A percentile compares a stretch with the other conserved stretches of the same genome.
Conservation (phyloP, 1,140 invertebrate genomes). For the Drosophila subobscura region DNA sequence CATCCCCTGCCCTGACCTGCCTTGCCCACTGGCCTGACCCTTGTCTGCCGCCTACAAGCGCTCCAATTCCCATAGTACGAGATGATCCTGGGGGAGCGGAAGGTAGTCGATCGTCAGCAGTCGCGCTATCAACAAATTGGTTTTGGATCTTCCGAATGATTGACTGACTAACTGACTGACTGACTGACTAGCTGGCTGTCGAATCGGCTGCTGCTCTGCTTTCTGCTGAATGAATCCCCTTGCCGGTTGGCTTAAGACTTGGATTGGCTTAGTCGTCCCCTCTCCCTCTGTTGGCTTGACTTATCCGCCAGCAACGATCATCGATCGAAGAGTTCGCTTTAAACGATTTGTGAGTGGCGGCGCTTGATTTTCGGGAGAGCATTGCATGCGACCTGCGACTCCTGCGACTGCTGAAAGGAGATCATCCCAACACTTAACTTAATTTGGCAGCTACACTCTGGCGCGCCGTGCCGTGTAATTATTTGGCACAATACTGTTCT, state of each 20-base stretch:
- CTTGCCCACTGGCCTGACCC: neutral
- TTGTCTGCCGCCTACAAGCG: constrained; percentile 41
- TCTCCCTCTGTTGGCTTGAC: constrained; percentile 23
- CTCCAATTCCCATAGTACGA: constrained; percentile 56
- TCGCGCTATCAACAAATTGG: constrained; percentile 76
- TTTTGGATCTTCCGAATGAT: constrained; percentile 76
- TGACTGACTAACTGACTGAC: constrained; percentile 50
- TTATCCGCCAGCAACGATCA: constrained; percentile 71
- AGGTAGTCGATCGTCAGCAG: constrained; percentile 67
- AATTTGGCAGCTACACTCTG: constrained; percentile 80
- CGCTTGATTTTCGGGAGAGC: constrained; percentile 41
- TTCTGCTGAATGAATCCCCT: constrained; percentile 57
- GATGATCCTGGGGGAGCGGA: constrained; percentile 25
- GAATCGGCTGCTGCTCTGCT: constrained; percentile 16
- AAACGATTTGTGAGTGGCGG: constrained; percentile 72
- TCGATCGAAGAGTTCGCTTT: constrained; percentile 66
- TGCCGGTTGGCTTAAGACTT: constrained; percentile 4
- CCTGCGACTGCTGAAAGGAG: constrained; percentile 66
- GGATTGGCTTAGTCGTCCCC: too few relatives aligned
- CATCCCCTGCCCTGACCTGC: too few relatives aligned
- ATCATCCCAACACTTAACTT: constrained; percentile 82
- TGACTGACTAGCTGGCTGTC: too few relatives aligned
- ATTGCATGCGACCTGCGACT: constrained; percentile 38
- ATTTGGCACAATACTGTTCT: constrained; percentile 67
- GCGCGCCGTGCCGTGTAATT: constrained; percentile 65